Evolutionary conservation across 2,888 invertebrate species (phyloP).

Genomic region (Drosophila phalerata): DNA sequence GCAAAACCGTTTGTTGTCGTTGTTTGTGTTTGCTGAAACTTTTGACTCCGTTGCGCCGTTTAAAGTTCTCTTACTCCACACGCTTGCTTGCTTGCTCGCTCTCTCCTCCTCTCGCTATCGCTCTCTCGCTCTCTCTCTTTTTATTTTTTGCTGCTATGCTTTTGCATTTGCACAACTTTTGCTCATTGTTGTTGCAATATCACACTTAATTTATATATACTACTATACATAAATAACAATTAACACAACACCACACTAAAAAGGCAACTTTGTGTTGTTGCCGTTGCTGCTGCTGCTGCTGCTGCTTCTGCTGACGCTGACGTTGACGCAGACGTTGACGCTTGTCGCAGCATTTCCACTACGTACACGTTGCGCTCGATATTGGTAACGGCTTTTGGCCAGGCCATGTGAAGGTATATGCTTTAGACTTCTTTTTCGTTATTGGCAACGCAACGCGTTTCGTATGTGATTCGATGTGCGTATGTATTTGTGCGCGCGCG

Average conservation of each 20-base stretch:
- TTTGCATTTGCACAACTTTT: constrained; percentile 52
- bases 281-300: constrained; percentile 28
- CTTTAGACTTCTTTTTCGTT: constrained; percentile 24
- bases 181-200: constrained; percentile 59
- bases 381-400: constrained; percentile 35
- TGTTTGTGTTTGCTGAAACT: constrained; percentile 69
- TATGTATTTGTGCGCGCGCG: constrained; percentile 30
- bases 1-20: constrained; percentile 74
- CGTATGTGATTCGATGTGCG: constrained; percentile 8
- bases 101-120: background rate
- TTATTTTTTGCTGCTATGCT: constrained; percentile 41
- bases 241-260: constrained; percentile 64
- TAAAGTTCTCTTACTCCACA: constrained; percentile 22
- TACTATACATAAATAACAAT: constrained; percentile 75
- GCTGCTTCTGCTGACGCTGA: constrained; percentile 33
- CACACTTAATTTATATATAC: constrained; percentile 70
- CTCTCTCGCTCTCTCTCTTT: constrained; percentile 14
- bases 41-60: constrained; percentile 15
- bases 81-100: constrained; percentile 2
- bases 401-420: constrained; percentile 53
- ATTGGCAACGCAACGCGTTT: constrained; percentile 37
- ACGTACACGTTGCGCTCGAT: constrained; percentile 31
- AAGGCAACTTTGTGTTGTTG: constrained; percentile 49
- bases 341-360: constrained; percentile 63
- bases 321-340: constrained; percentile 44